Evolutionary conservation across 2,113 vertebrate genomes (phyloP).

Genomic region (Sebastes schlegelii): DNA sequence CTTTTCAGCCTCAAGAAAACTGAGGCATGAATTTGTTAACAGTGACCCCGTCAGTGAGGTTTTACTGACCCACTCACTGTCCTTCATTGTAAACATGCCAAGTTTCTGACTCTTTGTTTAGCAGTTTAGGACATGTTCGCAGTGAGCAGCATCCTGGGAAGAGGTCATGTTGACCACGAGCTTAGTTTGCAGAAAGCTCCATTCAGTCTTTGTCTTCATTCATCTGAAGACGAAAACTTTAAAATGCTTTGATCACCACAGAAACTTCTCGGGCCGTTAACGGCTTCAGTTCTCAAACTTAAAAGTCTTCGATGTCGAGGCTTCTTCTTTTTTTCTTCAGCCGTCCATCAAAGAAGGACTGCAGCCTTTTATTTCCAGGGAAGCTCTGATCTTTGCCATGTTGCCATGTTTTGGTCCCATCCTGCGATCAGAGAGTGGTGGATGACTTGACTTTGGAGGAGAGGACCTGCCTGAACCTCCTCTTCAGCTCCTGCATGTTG

Average conservation of each 20-base stretch:
- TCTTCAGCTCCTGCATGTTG: slow-evolving; percentile 96
- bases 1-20: slow-evolving; percentile 19
- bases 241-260: slow-evolving; percentile 35
- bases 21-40: neutral
- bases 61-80: neutral
- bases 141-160: neutral
- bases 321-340: neutral
- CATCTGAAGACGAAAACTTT: neutral
- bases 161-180: slow-evolving; percentile 17
- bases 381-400: neutral
- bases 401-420: neutral
- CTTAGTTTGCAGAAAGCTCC: slow-evolving; percentile 1
- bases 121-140: neutral
- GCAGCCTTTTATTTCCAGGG: neutral
- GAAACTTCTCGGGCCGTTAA: neutral
- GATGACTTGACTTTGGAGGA: slow-evolving; percentile 91
- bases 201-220: neutral
- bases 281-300: slow-evolving; percentile 3
- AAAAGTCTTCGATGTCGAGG: neutral
- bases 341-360: neutral
- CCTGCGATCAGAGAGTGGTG: slow-evolving; percentile 82
- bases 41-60: neutral
- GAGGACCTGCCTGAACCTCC: slow-evolving; percentile 92
- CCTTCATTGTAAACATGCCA: slow-evolving; percentile 1
- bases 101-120: slow-evolving; percentile 26